Percentiles rank a stretch among this genome's conserved stretches.
Evolutionary conservation across 2,888 invertebrate species (phyloP).

Genomic region (Drosophila prostipennis): DNA sequence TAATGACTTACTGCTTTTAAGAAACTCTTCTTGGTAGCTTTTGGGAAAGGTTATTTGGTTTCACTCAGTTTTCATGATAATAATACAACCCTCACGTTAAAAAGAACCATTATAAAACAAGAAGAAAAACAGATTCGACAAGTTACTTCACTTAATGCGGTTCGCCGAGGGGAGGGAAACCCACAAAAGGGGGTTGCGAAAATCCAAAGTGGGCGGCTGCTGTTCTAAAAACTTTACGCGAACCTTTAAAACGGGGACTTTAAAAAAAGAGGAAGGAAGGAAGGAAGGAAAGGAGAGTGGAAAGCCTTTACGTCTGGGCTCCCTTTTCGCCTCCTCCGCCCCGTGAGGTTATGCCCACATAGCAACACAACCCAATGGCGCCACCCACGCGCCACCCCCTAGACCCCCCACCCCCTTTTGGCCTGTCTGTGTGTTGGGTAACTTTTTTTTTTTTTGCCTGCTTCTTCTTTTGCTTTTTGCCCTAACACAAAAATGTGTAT

Average conservation of each 20-base stretch:
- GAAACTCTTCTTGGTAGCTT: not conserved
- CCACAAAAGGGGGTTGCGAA: not conserved
- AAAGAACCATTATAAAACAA: constrained; percentile 13
- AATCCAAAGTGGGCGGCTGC: constrained; percentile 5
- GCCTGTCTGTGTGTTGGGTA: constrained; percentile 34
- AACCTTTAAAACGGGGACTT: constrained; percentile 55
- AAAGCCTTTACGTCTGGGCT: constrained; percentile 41
- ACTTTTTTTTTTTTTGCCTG: constrained; percentile 14
- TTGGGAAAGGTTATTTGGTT: not conserved
- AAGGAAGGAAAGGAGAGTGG: constrained; percentile 16
- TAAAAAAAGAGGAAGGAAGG: constrained; percentile 40
- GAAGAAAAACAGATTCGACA: constrained; percentile 51
- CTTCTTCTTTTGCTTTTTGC: constrained; percentile 32
- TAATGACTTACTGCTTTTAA: not conserved
- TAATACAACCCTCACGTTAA: constrained; percentile 15
- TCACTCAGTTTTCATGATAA: not conserved
- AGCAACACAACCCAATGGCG: constrained; percentile 20
- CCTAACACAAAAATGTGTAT: constrained; percentile 70
- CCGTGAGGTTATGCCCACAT: constrained; percentile 25
- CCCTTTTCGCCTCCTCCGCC: constrained; percentile 2
- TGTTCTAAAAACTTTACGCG: constrained; percentile 22
- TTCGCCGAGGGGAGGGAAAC: constrained; percentile 8
- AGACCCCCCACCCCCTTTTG: not conserved
- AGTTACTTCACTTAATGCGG: constrained; percentile 51
- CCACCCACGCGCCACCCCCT: constrained; percentile 5